A percentile compares a stretch with the other conserved stretches of the same genome.
These are phyloP conservation scores for Himalopsyche japonica DNA, from an alignment of 2,888 invertebrate species.

Conservation along the genomic window DNA sequence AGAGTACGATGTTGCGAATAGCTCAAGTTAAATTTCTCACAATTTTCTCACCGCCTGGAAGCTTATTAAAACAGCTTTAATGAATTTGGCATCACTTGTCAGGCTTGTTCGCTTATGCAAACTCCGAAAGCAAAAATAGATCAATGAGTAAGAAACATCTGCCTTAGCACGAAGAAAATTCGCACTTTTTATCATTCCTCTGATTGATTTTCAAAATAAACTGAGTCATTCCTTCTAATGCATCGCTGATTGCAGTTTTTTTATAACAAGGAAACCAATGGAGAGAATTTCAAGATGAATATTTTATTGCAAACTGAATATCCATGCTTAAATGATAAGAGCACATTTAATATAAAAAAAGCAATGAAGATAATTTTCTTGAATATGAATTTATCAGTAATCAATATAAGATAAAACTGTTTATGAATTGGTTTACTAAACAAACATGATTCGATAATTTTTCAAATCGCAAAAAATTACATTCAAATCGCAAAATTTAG, in stretches of 20 bases:
- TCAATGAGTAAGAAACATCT: neutral
- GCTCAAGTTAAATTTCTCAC: neutral
- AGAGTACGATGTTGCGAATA: neutral
- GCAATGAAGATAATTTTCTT: too few species aligned
- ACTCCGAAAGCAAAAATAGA: neutral
- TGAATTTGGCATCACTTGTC: neutral
- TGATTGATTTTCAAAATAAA: constrained; percentile 11
- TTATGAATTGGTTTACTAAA: too few species aligned
- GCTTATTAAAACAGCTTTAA: neutral
- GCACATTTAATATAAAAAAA: too few species aligned
- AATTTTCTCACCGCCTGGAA: neutral
- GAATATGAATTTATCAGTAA: too few species aligned
- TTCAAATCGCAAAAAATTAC: too few species aligned
- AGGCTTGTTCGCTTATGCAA: neutral
- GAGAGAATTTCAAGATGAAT: neutral
- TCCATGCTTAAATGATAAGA: too few species aligned
- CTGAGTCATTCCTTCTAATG: neutral
- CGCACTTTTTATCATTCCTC: neutral
- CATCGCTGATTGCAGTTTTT: neutral
- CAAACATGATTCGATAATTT: too few species aligned
- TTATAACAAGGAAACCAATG: neutral
- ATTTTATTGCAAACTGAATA: too few species aligned
- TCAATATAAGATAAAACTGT: too few species aligned
- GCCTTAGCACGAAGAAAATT: neutral
- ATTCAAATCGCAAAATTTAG: too few species aligned